Percentiles rank a stretch among this genome's conserved stretches.
These are phyloP conservation scores for Steatocranus sp. DNA, from an alignment of 2,797 vertebrate genomes.

Conservation along the genomic window DNA sequence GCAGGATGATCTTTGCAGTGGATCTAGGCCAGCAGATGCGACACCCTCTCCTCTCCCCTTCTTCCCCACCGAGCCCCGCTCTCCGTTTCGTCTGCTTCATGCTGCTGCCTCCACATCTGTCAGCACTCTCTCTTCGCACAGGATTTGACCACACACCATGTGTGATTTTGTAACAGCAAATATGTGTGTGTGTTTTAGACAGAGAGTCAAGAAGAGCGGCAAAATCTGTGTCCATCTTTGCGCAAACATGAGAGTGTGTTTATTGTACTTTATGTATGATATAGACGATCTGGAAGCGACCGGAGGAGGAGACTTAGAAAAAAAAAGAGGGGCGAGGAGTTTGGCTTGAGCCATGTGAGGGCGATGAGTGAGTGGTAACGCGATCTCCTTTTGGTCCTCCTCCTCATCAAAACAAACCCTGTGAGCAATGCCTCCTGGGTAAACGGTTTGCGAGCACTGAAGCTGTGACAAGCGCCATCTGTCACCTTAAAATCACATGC, in stretches of 20 bases:
- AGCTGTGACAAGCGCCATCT: conserved; percentile 72
- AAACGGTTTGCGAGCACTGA: conserved; percentile 67
- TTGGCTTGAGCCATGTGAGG: conserved; percentile 20
- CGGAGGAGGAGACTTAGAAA: neutral
- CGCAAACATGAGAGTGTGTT: conserved; percentile 28
- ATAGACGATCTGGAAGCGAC: conserved; percentile 32
- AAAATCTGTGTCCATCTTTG: conserved; percentile 43
- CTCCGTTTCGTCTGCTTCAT: conserved; percentile 26
- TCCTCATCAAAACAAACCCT: conserved; percentile 77
- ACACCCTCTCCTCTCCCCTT: neutral
- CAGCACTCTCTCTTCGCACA: conserved; percentile 52
- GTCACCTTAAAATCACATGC: conserved; percentile 60
- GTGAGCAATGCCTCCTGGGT: conserved; percentile 75
- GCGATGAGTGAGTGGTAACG: conserved; percentile 67
- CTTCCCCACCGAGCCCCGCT: neutral
- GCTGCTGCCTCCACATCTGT: conserved; percentile 60
- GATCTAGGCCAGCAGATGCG: neutral
- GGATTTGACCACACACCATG: conserved; percentile 48
- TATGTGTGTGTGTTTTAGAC: neutral
- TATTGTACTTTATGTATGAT: conserved; percentile 49
- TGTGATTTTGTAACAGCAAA: conserved; percentile 14
- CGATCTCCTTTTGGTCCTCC: conserved; percentile 74
- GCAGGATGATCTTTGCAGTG: neutral
- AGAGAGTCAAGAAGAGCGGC: neutral
- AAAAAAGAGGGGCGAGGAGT: neutral